Conservation (phyloP, 2,888 invertebrate species). For the Oxytorus armatus region DNA sequence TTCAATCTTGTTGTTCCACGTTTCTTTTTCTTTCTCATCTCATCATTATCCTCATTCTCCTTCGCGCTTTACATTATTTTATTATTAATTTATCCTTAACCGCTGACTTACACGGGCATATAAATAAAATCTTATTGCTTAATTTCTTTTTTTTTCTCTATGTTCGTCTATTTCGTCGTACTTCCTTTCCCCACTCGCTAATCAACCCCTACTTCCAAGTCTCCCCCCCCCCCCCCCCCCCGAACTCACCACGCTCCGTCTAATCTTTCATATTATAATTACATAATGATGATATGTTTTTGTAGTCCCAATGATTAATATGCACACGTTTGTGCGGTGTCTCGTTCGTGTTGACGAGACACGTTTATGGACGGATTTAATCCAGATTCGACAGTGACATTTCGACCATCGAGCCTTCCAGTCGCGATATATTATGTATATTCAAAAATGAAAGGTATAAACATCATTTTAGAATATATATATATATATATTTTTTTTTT, state of each 20-base stretch:
- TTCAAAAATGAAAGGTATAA: background rate
- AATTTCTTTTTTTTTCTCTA: slow-evolving; percentile 71
- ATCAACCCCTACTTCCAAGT: background rate
- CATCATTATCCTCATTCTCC: slow-evolving; percentile 43
- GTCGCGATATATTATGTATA: slow-evolving; percentile 9
- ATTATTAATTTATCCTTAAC: slow-evolving; percentile 67
- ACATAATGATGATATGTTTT: slow-evolving; percentile 84
- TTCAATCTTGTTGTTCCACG: slow-evolving; percentile 43
- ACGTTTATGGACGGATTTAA: slow-evolving; percentile 79
- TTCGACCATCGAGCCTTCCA: slow-evolving; percentile 74
- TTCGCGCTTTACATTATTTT: slow-evolving; percentile 62
- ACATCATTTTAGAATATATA: background rate
- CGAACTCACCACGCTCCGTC: slow-evolving; percentile 25
- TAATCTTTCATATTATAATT: slow-evolving; percentile 71
- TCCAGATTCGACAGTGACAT: slow-evolving; percentile 79
- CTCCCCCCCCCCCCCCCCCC: background rate
- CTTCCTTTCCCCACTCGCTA: background rate
- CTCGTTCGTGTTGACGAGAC: slow-evolving; percentile 77
- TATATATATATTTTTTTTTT: slow-evolving; percentile 13
- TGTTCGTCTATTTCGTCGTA: slow-evolving; percentile 8
- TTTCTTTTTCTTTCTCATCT: slow-evolving; percentile 50
- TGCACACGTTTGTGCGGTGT: slow-evolving; percentile 83
- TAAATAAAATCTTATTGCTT: slow-evolving; percentile 84
- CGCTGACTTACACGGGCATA: slow-evolving; percentile 79
- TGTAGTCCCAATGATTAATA: slow-evolving; percentile 85